These are phyloP conservation scores for Amblyjoppa proteus DNA, from an alignment of 2,888 invertebrate genomes.

Conservation along the genomic window DNA sequence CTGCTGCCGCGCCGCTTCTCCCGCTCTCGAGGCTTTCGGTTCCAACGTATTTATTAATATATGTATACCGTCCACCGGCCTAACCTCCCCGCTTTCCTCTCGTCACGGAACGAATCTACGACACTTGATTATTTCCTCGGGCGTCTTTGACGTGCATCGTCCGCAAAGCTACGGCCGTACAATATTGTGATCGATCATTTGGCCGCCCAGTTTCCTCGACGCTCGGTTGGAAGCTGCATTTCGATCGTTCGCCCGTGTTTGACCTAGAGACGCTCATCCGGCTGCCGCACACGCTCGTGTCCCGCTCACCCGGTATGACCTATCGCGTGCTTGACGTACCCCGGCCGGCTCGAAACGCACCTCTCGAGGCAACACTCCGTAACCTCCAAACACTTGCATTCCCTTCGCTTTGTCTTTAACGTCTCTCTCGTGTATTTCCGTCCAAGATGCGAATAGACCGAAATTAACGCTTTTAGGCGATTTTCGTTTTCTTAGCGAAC, in stretches of 20 bases:
- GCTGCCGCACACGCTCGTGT: conserved; percentile 28
- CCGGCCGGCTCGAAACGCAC: background rate
- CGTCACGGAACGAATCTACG: background rate
- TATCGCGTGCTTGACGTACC: conserved; percentile 11
- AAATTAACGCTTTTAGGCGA: too few species aligned
- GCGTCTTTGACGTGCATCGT: background rate
- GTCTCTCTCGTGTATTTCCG: background rate
- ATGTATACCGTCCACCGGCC: conserved; percentile 4
- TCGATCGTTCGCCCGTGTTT: conserved; percentile 66
- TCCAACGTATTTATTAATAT: conserved; percentile 3
- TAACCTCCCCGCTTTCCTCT: background rate
- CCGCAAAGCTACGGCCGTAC: background rate
- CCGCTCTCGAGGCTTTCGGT: background rate
- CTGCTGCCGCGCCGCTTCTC: conserved; percentile 6
- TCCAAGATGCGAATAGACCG: background rate
- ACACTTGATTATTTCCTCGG: background rate
- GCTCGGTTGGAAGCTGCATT: conserved; percentile 32
- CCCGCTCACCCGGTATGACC: conserved; percentile 10
- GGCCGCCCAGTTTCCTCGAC: background rate
- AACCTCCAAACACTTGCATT: background rate
- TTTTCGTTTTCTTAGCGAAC: too few species aligned
- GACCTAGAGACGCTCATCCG: conserved; percentile 56
- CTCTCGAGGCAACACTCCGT: background rate
- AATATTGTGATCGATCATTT: conserved; percentile 1
- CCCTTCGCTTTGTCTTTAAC: background rate